phyloP scores from a whole-genome alignment of 2,113 vertebrate genomes.

The Anas platyrhynchos region DNA sequence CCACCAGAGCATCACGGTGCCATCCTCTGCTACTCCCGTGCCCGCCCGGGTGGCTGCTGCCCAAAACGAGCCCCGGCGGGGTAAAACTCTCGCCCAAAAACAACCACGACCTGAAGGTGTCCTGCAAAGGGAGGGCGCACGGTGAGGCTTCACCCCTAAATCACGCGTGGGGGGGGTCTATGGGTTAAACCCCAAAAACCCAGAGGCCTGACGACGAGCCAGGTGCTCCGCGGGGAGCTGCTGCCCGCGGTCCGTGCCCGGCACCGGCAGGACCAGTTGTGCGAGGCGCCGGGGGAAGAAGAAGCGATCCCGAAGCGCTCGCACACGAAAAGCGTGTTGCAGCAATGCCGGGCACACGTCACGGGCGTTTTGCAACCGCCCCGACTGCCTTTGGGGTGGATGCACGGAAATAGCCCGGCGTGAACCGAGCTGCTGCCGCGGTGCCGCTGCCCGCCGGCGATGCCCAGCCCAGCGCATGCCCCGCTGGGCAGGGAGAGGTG shows the following conservation, averaged over 20 bases:
- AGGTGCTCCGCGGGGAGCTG: accelerated
- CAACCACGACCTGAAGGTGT: neutral
- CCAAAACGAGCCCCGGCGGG: neutral
- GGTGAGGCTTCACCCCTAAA: neutral
- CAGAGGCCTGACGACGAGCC: neutral
- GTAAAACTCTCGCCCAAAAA: neutral
- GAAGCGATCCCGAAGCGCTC: neutral
- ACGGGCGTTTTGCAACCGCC: slow-evolving; percentile 43
- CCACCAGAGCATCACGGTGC: no score
- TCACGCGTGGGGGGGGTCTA: neutral
- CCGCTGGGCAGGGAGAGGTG: accelerated
- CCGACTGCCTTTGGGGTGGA: neutral
- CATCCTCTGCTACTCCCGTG: accelerated
- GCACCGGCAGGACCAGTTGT: slow-evolving; percentile 64
- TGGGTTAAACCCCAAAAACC: neutral
- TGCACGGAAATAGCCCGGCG: neutral
- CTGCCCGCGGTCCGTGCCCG: neutral
- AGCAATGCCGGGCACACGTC: slow-evolving; percentile 50
- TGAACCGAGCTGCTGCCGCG: neutral
- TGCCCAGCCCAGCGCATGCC: neutral
- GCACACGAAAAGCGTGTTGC: slow-evolving; percentile 23
- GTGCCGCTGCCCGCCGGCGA: accelerated
- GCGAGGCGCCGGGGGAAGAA: slow-evolving; percentile 38
- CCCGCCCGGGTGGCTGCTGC: accelerated
- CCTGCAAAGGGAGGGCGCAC: neutral